Percentiles rank a stretch among this genome's conserved stretches.
Evolutionary conservation across 1,140 invertebrate species (phyloP).

Genomic region (Trinorchestia longiramus): DNA sequence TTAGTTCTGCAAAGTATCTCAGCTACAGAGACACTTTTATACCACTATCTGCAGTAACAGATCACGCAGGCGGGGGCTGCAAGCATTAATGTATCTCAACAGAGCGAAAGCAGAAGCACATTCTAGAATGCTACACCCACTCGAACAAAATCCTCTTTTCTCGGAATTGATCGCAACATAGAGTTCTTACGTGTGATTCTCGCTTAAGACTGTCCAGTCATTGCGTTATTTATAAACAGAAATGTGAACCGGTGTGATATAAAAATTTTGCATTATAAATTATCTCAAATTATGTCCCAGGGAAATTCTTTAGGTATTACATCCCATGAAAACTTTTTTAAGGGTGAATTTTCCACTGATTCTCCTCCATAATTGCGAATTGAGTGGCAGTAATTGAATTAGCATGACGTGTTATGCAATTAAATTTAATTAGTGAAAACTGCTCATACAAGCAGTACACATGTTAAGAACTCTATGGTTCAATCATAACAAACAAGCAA

Average conservation of each 20-base stretch:
- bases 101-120: too few species aligned
- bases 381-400: background rate
- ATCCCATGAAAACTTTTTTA: too few species aligned
- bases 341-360: background rate
- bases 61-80: background rate
- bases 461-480: too few species aligned
- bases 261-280: background rate
- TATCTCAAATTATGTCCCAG: background rate
- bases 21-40: background rate
- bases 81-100: too few species aligned
- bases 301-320: background rate
- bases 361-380: background rate
- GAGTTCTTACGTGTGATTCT: too few species aligned
- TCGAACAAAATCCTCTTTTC: too few species aligned
- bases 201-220: too few species aligned
- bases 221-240: too few species aligned
- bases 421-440: background rate
- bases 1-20: background rate
- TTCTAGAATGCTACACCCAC: too few species aligned
- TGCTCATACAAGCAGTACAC: background rate
- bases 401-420: background rate
- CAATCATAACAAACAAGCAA: too few species aligned
- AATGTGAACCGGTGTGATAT: background rate
- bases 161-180: too few species aligned
- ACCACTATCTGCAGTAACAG: background rate